Base-by-base conservation (phyloP, 2,797 vertebrate genomes). In the Melanogrammus aeglefinus region DNA sequence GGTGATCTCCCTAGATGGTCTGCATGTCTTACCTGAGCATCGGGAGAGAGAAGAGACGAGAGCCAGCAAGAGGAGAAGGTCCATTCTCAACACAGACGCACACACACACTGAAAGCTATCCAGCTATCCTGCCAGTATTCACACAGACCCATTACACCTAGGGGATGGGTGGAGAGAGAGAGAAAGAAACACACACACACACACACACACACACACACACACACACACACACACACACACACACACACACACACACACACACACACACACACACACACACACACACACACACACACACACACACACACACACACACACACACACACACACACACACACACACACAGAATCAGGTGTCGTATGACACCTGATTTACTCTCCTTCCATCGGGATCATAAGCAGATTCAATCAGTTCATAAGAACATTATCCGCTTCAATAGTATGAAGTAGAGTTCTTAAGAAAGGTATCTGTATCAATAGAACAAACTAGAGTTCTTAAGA, bases 11-110 rank as follows among this genome's bases (percentile, higher is more conserved):
- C 21, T 73, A 74, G 38, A 70, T 63, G 51, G 51, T 63, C 9
- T 69, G 75, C 66, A 69, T 44, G 75, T 83, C 91, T 81, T 92
- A 95, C 94, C 94, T 91, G 90, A 89, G 84, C 90, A 87, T 57
- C 78, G 81, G 39, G 86, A 86, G 72, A 91, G 66, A 66, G 92
- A 63, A 72, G 84, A 80, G 41, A 93, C 77, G 57, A 92, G 74
- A 82, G 77, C 82, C 66, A 81, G 81, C 82, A 86, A 84, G 83
- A 93, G 87, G 80, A 82, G 77, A 83, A 87, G 84, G 77, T 79
- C 88, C 94, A 95, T 95, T 85, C 83, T 90, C 83, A 83, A 78
- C 76, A 82, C 63, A 75, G 9, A 27, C 57, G 75, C 66, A 81
- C 73, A 78, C 76, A 77, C 76, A 77, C 74, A 75, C 77, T 78